Conservation (phyloP, 2,797 vertebrate genomes). For the Danio jaintianensis region DNA sequence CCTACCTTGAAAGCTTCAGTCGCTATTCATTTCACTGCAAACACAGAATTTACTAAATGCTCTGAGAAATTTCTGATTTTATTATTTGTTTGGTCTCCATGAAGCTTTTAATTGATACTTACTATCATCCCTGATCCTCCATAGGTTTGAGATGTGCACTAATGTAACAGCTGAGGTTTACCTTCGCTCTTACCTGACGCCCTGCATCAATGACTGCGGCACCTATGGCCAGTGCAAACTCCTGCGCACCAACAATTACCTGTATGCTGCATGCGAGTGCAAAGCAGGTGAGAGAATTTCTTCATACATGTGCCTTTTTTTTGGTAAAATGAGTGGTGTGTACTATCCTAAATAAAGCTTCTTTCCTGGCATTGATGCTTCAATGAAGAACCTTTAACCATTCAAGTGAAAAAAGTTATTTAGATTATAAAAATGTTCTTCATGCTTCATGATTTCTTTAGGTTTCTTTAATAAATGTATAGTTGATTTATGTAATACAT, state of each 20-base stretch:
- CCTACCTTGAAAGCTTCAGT: background rate
- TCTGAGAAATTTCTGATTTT: background rate
- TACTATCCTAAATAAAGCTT: too few species aligned
- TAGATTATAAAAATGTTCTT: too few species aligned
- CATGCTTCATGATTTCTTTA: too few species aligned
- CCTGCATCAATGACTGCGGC: conserved; percentile 96
- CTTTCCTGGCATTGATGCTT: too few species aligned
- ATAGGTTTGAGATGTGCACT: conserved; percentile 86
- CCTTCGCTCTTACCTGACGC: conserved; percentile 92
- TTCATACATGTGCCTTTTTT: background rate
- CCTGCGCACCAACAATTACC: conserved; percentile 95
- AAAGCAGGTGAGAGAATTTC: conserved; percentile 87
- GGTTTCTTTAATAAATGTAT: too few species aligned
- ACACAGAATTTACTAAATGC: background rate
- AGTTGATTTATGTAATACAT: too few species aligned
- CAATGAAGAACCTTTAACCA: too few species aligned
- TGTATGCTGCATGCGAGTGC: conserved; percentile 97
- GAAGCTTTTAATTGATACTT: background rate
- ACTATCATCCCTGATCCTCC: conserved; percentile 37
- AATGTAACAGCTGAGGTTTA: conserved; percentile 93
- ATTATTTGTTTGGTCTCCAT: background rate
- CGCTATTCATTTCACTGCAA: background rate
- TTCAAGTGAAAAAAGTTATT: too few species aligned
- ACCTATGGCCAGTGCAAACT: conserved; percentile 98
- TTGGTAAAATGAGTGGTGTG: background rate